Evolutionary conservation across 2,797 vertebrate genomes (phyloP).

Genomic region (Silurus aristotelis): DNA sequence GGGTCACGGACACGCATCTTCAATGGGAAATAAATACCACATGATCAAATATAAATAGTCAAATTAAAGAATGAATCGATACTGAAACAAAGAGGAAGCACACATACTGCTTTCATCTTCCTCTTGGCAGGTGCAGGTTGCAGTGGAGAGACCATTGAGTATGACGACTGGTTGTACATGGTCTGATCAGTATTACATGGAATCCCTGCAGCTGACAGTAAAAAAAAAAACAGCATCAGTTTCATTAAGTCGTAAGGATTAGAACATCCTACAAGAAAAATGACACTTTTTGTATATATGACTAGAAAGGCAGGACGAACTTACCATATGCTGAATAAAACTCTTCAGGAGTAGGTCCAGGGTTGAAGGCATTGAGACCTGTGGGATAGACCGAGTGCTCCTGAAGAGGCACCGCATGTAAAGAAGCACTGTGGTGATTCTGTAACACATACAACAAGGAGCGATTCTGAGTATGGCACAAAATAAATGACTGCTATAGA

Average conservation of each 20-base stretch:
- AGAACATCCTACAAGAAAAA: background rate
- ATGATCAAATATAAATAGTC: constrained; percentile 59
- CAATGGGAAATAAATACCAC: constrained; percentile 62
- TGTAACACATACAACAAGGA: constrained; percentile 56
- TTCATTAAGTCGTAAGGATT: background rate
- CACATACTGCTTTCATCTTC: constrained; percentile 95
- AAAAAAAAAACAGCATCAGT: background rate
- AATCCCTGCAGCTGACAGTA: constrained; percentile 72
- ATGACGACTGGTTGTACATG: constrained; percentile 87
- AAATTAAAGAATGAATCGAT: background rate
- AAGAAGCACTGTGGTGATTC: constrained; percentile 93
- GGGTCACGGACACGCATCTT: constrained; percentile 99
- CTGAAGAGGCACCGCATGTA: constrained; percentile 90
- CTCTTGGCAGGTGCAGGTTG: constrained; percentile 94
- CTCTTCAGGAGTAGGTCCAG: constrained; percentile 92
- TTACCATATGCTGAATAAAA: constrained; percentile 92
- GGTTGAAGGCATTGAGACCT: constrained; percentile 89
- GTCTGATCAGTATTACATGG: constrained; percentile 90
- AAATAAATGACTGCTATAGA: background rate
- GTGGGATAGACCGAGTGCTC: constrained; percentile 95
- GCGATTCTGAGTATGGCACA: background rate
- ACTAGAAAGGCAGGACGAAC: constrained; percentile 45
- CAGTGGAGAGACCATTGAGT: constrained; percentile 98
- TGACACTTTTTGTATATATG: no score
- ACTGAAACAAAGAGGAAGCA: constrained; percentile 46